These are phyloP conservation scores for Microplitis manilae DNA, from an alignment of 2,888 invertebrate species.

Conservation along the genomic window DNA sequence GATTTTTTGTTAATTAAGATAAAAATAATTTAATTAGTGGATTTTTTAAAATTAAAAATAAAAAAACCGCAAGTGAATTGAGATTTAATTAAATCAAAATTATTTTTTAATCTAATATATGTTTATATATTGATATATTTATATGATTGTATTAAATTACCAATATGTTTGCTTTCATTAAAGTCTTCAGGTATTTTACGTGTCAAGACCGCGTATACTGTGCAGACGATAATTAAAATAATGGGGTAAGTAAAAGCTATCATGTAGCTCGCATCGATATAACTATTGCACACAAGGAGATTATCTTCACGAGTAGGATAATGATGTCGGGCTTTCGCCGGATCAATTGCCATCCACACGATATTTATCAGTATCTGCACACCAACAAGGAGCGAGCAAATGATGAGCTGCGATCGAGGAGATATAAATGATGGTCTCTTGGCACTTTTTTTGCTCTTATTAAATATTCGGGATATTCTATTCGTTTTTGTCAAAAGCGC, in stretches of 20 bases:
- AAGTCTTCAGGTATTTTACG: conserved; percentile 98
- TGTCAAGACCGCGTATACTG: conserved; percentile 95
- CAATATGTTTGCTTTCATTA: conserved; percentile 98
- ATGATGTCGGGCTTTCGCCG: conserved; percentile 90
- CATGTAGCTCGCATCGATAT: conserved; percentile 94
- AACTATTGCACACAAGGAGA: conserved; percentile 92
- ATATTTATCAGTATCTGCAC: conserved; percentile 93
- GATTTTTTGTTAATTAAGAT: too few species aligned
- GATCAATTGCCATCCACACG: conserved; percentile 93
- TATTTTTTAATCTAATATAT: not conserved
- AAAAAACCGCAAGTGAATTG: too few species aligned
- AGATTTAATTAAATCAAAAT: not conserved
- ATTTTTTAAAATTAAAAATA: too few species aligned
- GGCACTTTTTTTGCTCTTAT: conserved; percentile 96
- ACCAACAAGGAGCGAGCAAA: conserved; percentile 89
- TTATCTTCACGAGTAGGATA: conserved; percentile 94
- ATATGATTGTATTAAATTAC: conserved; percentile 72
- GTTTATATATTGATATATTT: not conserved
- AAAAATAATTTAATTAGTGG: too few species aligned
- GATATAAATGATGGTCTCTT: conserved; percentile 95
- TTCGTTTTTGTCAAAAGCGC: conserved; percentile 98
- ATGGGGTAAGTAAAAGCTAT: conserved; percentile 96
- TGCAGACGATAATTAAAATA: conserved; percentile 91
- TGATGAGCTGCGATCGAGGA: conserved; percentile 89
- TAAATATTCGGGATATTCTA: conserved; percentile 95